Conservation (phyloP, 64 coral and sea anemone species). For the Montipora sp. region DNA sequence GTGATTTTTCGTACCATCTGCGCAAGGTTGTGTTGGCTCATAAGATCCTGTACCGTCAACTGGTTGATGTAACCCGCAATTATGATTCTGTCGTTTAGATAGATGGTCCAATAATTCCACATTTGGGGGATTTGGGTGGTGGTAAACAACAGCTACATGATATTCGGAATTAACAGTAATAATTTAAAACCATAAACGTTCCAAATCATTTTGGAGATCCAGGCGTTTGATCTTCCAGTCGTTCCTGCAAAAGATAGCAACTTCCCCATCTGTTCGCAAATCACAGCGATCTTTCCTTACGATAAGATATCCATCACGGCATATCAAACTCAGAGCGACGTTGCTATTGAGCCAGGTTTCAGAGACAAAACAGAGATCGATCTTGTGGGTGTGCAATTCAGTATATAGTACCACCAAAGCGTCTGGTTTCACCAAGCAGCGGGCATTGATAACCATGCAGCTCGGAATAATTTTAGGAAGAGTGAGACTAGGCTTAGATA, state of each 20-base stretch:
- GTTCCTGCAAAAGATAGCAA: constrained; percentile 29
- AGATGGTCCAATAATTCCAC: constrained; percentile 61
- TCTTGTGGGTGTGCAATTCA: constrained; percentile 35
- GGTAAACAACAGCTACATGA: constrained; percentile 67
- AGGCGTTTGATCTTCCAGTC: background rate
- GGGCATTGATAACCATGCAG: constrained; percentile 43
- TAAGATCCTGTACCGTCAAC: constrained; percentile 32
- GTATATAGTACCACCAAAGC: constrained; percentile 22
- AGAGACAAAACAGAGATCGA: constrained; percentile 51
- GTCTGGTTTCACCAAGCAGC: constrained; percentile 49
- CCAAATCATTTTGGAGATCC: background rate
- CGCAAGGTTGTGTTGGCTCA: constrained; percentile 51
- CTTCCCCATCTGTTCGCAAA: constrained; percentile 38
- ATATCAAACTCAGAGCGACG: constrained; percentile 39
- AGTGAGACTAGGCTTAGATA: background rate
- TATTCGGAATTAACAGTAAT: constrained; percentile 53
- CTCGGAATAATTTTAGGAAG: constrained; percentile 16
- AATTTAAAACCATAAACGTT: constrained; percentile 64
- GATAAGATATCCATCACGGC: constrained; percentile 54
- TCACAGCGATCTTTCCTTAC: constrained; percentile 61
- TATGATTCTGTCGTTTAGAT: constrained; percentile 49
- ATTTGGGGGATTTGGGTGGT: constrained; percentile 48
- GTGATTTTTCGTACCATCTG: constrained; percentile 40
- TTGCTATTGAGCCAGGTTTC: constrained; percentile 54
- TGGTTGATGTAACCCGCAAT: constrained; percentile 57